A percentile compares a stretch with the other conserved stretches of the same genome.
Conservation (phyloP, 2,888 invertebrate species). For the Hemaris fuciformis region DNA sequence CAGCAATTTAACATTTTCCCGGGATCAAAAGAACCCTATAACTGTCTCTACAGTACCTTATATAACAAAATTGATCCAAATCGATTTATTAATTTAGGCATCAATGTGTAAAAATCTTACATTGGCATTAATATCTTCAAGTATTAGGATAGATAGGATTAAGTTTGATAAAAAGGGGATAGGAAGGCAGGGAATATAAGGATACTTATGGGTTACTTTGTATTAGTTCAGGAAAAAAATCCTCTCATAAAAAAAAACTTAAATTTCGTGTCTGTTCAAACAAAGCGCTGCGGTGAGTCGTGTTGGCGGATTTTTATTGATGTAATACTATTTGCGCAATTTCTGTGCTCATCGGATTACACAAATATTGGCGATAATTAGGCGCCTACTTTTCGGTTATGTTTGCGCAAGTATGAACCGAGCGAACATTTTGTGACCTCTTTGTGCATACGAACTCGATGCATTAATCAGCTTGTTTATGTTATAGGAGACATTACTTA, state of each 20-base stretch:
- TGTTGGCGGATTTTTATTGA: conserved; percentile 55
- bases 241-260: too few relatives aligned
- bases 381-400: conserved; percentile 31
- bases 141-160: too few relatives aligned
- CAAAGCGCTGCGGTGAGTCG: conserved; percentile 38
- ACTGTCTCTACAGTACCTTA: too few relatives aligned
- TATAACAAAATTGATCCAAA: too few relatives aligned
- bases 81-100: too few relatives aligned
- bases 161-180: too few relatives aligned
- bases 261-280: conserved; percentile 25
- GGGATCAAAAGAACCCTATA: too few relatives aligned
- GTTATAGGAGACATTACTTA: neutral
- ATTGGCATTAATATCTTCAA: too few relatives aligned
- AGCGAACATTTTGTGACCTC: conserved; percentile 13
- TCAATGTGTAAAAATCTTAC: too few relatives aligned
- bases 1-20: too few relatives aligned
- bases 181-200: too few relatives aligned
- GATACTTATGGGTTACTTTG: neutral
- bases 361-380: conserved; percentile 54
- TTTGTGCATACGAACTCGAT: neutral
- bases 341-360: conserved; percentile 49
- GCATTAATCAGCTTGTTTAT: neutral
- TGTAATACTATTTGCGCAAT: conserved; percentile 48
- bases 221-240: neutral
- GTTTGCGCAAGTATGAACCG: conserved; percentile 39